These are phyloP conservation scores for Acrobasis consociella DNA, from an alignment of 2,888 invertebrate genomes.

Conservation along the genomic window DNA sequence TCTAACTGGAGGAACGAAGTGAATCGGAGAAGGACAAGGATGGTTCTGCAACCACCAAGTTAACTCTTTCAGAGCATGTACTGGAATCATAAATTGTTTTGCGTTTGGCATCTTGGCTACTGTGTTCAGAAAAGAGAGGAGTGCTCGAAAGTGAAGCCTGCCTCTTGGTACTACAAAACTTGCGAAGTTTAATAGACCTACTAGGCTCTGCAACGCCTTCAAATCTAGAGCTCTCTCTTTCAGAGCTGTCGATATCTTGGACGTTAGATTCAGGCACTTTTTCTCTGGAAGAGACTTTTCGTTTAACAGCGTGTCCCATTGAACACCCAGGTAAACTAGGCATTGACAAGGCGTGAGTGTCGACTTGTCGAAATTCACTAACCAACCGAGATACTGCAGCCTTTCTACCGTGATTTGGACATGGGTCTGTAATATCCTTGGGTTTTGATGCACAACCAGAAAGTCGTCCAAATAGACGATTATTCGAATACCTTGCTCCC, in stretches of 20 bases:
- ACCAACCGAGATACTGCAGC: too few species aligned
- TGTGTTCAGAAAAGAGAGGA: constrained; percentile 1
- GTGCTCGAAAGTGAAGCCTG: constrained; percentile 4
- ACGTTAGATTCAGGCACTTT: too few species aligned
- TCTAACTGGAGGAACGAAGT: too few species aligned
- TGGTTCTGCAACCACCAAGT: not conserved
- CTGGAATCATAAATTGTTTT: not conserved
- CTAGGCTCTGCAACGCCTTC: not conserved
- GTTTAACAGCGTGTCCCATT: too few species aligned
- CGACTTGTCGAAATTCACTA: too few species aligned
- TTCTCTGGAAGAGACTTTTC: too few species aligned
- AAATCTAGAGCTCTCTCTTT: too few species aligned
- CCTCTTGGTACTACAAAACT: not conserved
- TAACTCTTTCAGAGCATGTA: not conserved
- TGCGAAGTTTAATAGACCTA: not conserved
- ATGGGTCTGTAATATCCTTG: not conserved
- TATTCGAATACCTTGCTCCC: not conserved
- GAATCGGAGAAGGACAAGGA: too few species aligned
- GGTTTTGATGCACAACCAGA: too few species aligned
- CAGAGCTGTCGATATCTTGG: too few species aligned
- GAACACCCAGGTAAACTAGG: too few species aligned
- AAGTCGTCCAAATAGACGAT: not conserved
- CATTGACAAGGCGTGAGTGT: too few species aligned
- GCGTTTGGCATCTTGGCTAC: not conserved
- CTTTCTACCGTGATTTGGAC: constrained; percentile 7